Evolutionary conservation across 2,888 invertebrate genomes (phyloP), one percentile per base, ranked within the genome.

Genomic region (Oasisia sp.): DNA sequence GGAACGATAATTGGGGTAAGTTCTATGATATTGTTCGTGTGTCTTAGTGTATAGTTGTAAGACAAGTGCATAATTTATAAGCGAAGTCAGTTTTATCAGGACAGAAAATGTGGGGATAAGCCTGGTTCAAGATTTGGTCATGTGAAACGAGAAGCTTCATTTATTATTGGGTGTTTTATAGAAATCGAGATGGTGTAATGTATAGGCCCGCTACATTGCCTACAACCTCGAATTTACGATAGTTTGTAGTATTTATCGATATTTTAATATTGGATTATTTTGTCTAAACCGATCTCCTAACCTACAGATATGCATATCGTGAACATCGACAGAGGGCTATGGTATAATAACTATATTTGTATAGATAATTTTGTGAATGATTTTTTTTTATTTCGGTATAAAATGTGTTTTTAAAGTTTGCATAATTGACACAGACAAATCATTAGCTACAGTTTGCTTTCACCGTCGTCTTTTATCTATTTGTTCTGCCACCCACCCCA

Each of bases 1-100:
- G 74, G 74, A n/a, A 74, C 74, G 74, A 74, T 74, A 74, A 74
- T 74, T 74, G 74, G 74, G 74, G 74, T 74, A 74, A 27, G 74
- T 74, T n/a, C 74, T 74, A 4, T 38, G 38, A 2, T 38, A 74
- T 27, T 74, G 19, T 27, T 74, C 74, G 27, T 27, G 74, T 27
- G 14, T 74, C 27, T 7, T 27, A 27, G 27, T 74, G 27, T 4
- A 27, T 74, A n/a, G 14, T 19, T 27, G 74, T 19, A 27, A 74
- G 0, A 74, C 7, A n/a, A 74, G 19, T 74, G 74, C 19, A 2
- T 74, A 58, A 58, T 7, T 58, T 58, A 7, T 74, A 74, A 74
- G 74, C n/a, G 27, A 74, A 19, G 27, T 74, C 27, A 14, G 14
- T 74, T 74, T 74, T 19, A 74, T 74, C 7, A 74, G 74, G 74